Evolutionary conservation across 2,888 invertebrate species (phyloP).

Genomic region (Tubulanus polymorphus): DNA sequence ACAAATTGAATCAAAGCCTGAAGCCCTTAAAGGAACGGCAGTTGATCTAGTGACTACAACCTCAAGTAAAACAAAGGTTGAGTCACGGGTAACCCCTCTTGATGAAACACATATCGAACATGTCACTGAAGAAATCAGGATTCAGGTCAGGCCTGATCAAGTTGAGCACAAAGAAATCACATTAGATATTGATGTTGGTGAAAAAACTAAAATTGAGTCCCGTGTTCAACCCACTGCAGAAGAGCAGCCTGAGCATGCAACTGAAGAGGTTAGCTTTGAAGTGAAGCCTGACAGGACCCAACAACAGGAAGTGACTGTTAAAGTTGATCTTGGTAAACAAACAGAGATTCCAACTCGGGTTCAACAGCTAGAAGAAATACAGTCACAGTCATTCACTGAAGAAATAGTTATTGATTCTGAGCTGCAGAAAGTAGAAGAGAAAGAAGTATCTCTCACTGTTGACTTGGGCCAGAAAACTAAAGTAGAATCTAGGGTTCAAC

Average conservation of each 20-base stretch:
- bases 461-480: conserved; percentile 9
- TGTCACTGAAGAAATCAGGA: neutral
- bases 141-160: neutral
- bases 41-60: no score
- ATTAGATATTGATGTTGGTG: conserved; percentile 14
- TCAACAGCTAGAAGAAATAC: neutral
- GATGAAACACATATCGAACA: neutral
- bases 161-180: conserved; percentile 16
- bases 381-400: neutral
- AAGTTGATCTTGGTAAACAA: conserved; percentile 12
- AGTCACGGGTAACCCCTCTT: neutral
- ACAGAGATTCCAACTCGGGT: neutral
- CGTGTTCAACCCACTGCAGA: neutral
- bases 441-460: conserved; percentile 16
- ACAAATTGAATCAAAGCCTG: no score
- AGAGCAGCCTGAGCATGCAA: neutral
- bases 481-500: neutral
- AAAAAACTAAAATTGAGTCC: conserved; percentile 1
- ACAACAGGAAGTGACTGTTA: conserved; percentile 16
- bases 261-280: neutral
- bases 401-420: conserved; percentile 10
- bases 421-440: conserved; percentile 14
- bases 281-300: neutral
- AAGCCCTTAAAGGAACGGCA: no score
- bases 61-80: conserved; percentile 9